Percentiles rank a stretch among this genome's conserved stretches.
Conservation (phyloP, 2,888 invertebrate species). For the Athripsodes cinereus region DNA sequence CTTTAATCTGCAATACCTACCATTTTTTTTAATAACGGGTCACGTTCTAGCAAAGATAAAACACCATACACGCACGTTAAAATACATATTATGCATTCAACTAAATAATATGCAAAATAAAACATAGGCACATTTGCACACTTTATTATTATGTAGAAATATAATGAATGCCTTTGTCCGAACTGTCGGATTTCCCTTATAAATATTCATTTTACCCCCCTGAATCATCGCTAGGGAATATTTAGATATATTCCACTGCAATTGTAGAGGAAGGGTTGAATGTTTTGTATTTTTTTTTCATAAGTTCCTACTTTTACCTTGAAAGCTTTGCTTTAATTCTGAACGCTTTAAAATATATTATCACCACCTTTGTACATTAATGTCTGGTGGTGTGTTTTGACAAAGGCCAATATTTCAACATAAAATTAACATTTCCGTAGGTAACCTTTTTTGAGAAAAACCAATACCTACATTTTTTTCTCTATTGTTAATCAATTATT, state of each 20-base stretch:
- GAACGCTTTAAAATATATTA: no score
- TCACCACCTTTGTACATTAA: no score
- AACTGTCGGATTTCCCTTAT: constrained; percentile 7
- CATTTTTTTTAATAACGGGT: background rate
- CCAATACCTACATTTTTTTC: no score
- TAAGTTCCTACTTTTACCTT: no score
- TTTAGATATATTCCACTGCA: background rate
- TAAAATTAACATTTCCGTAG: no score
- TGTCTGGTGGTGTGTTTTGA: no score
- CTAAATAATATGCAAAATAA: background rate
- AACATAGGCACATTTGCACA: background rate
- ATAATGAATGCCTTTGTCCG: constrained; percentile 21
- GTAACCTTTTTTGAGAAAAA: no score
- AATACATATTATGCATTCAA: background rate
- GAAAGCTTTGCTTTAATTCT: no score
- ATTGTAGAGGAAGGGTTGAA: no score
- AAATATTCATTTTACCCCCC: constrained; percentile 10
- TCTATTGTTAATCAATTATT: no score
- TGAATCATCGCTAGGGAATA: background rate
- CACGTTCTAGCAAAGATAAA: background rate
- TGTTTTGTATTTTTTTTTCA: no score
- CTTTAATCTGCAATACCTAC: background rate
- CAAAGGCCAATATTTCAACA: no score
- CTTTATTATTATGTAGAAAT: constrained; percentile 5
- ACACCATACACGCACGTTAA: background rate